Percentiles rank a stretch among this genome's conserved stretches.
phyloP scores from a whole-genome alignment of 2,888 invertebrate species.

The Caenorhabditis sinica region DNA sequence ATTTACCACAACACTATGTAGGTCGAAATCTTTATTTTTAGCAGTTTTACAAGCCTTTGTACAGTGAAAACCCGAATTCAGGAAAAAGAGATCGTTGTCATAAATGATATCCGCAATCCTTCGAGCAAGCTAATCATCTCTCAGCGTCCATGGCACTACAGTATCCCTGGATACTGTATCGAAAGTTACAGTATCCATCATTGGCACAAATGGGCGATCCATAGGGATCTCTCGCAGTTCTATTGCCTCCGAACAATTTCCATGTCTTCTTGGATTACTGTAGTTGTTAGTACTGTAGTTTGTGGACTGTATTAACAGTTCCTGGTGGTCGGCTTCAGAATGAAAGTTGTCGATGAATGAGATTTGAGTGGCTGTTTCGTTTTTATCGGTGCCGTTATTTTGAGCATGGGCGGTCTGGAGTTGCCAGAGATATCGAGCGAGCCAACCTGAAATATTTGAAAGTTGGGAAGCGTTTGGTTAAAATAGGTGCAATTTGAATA shows the following conservation, averaged over 20 bases:
- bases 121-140: no score
- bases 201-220: background rate
- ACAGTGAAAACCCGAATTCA: no score
- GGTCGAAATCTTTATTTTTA: background rate
- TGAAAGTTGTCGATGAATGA: slow-evolving; percentile 59
- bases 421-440: slow-evolving; percentile 59
- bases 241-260: background rate
- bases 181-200: no score
- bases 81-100: background rate
- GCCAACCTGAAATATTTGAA: slow-evolving; percentile 51
- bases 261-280: no score
- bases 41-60: no score
- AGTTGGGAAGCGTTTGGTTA: no score
- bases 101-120: no score
- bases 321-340: slow-evolving; percentile 22
- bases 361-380: slow-evolving; percentile 40
- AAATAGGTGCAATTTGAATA: no score
- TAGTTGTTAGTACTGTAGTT: background rate
- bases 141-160: slow-evolving; percentile 2
- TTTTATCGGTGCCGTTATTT: slow-evolving; percentile 12
- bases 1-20: background rate
- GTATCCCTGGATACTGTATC: slow-evolving; percentile 9
- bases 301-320: slow-evolving; percentile 10
- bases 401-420: slow-evolving; percentile 22
- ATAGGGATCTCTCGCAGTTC: slow-evolving; percentile 14